These are phyloP conservation scores for Hermetia illucens DNA, from an alignment of 1,140 invertebrate species.

Conservation along the genomic window DNA sequence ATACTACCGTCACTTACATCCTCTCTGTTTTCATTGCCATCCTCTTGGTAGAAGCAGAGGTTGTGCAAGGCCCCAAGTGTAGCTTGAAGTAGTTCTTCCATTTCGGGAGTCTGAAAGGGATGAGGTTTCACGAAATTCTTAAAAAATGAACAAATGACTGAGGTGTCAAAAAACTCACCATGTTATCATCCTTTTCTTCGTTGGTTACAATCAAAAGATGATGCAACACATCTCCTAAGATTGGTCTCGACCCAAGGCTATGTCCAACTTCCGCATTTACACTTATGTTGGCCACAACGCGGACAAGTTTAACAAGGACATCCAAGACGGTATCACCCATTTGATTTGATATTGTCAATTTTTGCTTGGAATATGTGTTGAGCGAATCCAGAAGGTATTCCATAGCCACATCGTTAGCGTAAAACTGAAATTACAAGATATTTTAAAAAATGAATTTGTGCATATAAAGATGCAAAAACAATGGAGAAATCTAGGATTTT, in stretches of 20 bases:
- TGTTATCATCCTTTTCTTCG: conserved; percentile 7
- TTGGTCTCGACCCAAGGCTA: conserved; percentile 28
- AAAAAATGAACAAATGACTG: too few species aligned
- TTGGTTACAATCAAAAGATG: conserved; percentile 12
- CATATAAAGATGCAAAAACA: neutral
- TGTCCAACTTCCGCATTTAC: conserved; percentile 53
- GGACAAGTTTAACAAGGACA: conserved; percentile 36
- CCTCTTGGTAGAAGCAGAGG: conserved; percentile 25
- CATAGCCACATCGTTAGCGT: conserved; percentile 30
- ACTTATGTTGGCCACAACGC: conserved; percentile 59
- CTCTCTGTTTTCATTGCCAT: neutral
- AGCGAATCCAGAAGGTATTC: conserved; percentile 25
- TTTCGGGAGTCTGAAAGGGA: conserved; percentile 11
- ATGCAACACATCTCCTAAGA: conserved; percentile 23
- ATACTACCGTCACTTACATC: conserved; percentile 4
- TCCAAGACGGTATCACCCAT: conserved; percentile 25
- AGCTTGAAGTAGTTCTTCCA: conserved; percentile 24
- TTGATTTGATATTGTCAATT: conserved; percentile 10
- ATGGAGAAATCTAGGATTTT: too few species aligned
- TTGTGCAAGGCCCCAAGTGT: conserved; percentile 28
- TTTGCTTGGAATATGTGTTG: conserved; percentile 15
- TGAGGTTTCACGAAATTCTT: too few species aligned
- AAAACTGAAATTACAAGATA: conserved; percentile 15
- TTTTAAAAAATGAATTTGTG: neutral
- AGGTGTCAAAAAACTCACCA: conserved; percentile 6